These are phyloP conservation scores for Lanius ludovicianus DNA, from an alignment of 2,113 vertebrate genomes.

Conservation along the genomic window DNA sequence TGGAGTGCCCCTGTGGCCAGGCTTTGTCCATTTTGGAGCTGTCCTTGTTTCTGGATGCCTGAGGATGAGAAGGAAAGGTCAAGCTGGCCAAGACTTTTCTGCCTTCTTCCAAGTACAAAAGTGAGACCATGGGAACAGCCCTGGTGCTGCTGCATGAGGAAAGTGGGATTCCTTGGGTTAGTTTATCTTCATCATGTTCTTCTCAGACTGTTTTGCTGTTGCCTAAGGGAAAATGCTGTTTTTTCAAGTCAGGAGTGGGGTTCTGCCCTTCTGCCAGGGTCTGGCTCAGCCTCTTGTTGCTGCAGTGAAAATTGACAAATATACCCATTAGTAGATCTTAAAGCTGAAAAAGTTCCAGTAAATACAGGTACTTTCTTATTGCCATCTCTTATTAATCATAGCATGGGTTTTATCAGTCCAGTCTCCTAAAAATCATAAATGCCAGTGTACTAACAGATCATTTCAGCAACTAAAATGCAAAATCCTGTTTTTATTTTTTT, in stretches of 20 bases:
- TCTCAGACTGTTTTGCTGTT: background rate
- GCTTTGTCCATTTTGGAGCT: background rate
- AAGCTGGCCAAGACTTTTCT: background rate
- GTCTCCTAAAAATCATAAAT: conserved; percentile 41
- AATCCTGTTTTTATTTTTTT: background rate
- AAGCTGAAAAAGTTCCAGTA: conserved; percentile 37
- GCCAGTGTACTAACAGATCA: conserved; percentile 9
- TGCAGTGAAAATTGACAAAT: background rate
- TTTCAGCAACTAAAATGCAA: conserved; percentile 37
- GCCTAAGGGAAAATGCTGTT: background rate
- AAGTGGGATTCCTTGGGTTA: background rate
- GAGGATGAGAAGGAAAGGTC: background rate
- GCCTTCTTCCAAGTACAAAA: background rate
- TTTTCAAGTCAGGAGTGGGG: background rate
- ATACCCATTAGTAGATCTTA: background rate
- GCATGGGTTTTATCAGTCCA: conserved; percentile 44
- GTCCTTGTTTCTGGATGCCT: background rate
- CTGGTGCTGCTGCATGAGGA: background rate
- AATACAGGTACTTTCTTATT: conserved; percentile 31
- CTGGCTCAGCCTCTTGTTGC: conserved; percentile 20
- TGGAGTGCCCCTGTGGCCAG: background rate
- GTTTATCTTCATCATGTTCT: background rate
- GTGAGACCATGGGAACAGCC: background rate
- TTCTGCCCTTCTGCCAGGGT: background rate
- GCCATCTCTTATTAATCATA: conserved; percentile 35